These are phyloP conservation scores for Epinotia brunnichana DNA, from an alignment of 2,888 invertebrate genomes.

Conservation along the genomic window DNA sequence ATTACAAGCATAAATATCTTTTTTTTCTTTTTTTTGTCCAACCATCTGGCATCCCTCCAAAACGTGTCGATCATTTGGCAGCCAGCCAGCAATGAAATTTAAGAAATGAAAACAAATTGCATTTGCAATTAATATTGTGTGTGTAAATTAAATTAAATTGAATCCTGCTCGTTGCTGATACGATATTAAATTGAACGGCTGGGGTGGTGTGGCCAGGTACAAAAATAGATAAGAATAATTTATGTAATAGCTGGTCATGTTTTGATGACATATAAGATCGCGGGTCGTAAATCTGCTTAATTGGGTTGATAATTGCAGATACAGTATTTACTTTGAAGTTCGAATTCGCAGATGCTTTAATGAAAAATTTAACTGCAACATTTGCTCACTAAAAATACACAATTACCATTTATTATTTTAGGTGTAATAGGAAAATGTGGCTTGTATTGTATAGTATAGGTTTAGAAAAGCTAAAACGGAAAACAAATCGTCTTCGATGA, in stretches of 20 bases:
- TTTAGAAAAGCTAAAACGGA: neutral
- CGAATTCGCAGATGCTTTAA: neutral
- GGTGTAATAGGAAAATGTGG: neutral
- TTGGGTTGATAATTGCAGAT: constrained; percentile 14
- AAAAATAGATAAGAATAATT: constrained; percentile 25
- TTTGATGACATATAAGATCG: constrained; percentile 25
- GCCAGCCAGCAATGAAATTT: constrained; percentile 64
- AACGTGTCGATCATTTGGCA: constrained; percentile 76
- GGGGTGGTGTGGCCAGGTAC: neutral
- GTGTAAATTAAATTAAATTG: constrained; percentile 11
- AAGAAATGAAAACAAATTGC: constrained; percentile 70
- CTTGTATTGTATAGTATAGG: neutral
- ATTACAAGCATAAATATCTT: constrained; percentile 44
- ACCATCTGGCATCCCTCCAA: constrained; percentile 71
- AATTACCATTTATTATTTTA: too few relatives aligned
- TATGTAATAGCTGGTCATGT: constrained; percentile 25
- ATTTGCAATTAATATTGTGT: constrained; percentile 28
- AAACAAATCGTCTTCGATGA: neutral
- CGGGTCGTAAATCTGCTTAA: constrained; percentile 19
- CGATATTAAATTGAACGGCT: neutral
- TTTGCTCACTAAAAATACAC: neutral
- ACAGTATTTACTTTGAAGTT: constrained; percentile 5
- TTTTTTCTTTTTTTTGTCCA: constrained; percentile 50
- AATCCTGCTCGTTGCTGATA: neutral
- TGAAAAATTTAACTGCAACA: neutral